phyloP scores from a whole-genome alignment of 2,113 vertebrate genomes.

The Ascaphus truei region DNA sequence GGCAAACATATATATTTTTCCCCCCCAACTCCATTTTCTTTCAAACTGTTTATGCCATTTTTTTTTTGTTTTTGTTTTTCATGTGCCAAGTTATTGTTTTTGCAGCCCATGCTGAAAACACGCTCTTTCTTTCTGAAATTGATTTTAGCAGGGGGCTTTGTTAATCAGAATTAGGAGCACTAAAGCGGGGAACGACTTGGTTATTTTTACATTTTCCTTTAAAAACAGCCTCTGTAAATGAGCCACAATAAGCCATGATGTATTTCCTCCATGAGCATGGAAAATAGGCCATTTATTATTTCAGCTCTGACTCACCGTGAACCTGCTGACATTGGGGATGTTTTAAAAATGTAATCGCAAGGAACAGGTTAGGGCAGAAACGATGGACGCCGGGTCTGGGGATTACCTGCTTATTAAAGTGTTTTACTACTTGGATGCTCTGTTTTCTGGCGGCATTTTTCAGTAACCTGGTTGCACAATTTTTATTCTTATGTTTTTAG shows the following conservation, averaged over 20 bases:
- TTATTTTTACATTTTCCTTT: constrained; percentile 98
- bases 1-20: constrained; percentile 48
- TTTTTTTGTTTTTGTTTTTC: constrained; percentile 47
- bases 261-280: constrained; percentile 91
- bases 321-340: constrained; percentile 71
- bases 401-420: constrained; percentile 65
- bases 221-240: constrained; percentile 70
- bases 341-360: constrained; percentile 67
- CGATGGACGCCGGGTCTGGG: constrained; percentile 50
- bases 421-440: constrained; percentile 62
- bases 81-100: constrained; percentile 51
- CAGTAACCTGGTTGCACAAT: no score
- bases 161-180: constrained; percentile 62
- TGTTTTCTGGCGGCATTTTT: constrained; percentile 67
- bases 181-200: constrained; percentile 63
- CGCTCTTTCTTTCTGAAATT: constrained; percentile 48
- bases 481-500: constrained; percentile 80
- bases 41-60: constrained; percentile 45
- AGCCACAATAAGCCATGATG: constrained; percentile 93
- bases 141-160: constrained; percentile 58
- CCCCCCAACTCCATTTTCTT: constrained; percentile 44
- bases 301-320: constrained; percentile 80
- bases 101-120: constrained; percentile 50
- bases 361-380: constrained; percentile 69
- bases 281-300: constrained; percentile 95